Percentiles rank a stretch among this genome's conserved stretches.
These are phyloP conservation scores for Trachemys scripta DNA, from an alignment of 2,113 vertebrate genomes.

Conservation along the genomic window DNA sequence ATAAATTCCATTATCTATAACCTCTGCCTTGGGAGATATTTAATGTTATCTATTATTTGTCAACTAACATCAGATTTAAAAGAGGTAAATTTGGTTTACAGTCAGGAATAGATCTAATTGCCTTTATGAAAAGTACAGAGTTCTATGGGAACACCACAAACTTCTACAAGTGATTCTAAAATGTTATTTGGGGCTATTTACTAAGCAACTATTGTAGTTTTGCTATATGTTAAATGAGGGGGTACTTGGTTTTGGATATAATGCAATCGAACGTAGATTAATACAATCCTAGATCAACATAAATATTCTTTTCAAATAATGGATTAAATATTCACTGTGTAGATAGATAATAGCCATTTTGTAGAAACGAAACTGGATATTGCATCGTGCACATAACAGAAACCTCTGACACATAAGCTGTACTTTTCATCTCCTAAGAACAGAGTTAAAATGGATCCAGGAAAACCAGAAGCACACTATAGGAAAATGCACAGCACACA, in stretches of 20 bases:
- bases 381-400: background rate
- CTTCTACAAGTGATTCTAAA: background rate
- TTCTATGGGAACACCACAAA: background rate
- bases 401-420: background rate
- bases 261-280: background rate
- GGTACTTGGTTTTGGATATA: background rate
- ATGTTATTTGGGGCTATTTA: background rate
- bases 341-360: background rate
- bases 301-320: background rate
- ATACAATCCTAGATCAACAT: background rate
- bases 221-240: background rate
- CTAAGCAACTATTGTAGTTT: background rate
- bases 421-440: background rate
- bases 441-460: background rate
- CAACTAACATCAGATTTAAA: background rate
- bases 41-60: background rate
- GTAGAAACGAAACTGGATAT: background rate
- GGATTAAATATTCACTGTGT: background rate
- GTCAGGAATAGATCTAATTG: background rate
- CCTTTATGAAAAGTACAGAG: background rate
- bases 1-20: constrained; percentile 17
- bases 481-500: background rate
- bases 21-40: fast-evolving
- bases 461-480: background rate
- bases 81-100: background rate